Base-by-base conservation (phyloP, 2,113 vertebrate species). In the Siphamia tubifer region DNA sequence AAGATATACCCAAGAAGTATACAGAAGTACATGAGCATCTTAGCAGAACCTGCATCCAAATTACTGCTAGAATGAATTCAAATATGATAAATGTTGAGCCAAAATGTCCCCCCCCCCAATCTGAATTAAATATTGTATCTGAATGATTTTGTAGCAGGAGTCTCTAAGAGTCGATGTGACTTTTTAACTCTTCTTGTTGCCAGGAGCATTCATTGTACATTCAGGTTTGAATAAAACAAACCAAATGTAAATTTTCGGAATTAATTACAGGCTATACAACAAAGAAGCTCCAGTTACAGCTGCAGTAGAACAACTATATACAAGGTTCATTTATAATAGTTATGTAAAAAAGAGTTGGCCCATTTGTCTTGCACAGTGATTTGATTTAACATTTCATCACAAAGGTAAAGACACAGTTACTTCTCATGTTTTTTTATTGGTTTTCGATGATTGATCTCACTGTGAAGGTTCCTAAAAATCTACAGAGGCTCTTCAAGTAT, bases 391-490 rank as follows among this genome's bases (percentile, higher is more conserved):
- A n/a, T n/a, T n/a, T 12, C 13, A 8, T 10, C 32, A 25, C 25
- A 15, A 7, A 15, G 20, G 38, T 16, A 32, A 73, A 51, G 68
- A 58, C 72, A 63, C 56, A 79, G 4, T 55, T 72, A 0, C 12
- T 10, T 34, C 9, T 5, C n/a, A 15, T 40, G n/a, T 49, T 49
- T 49, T 49, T 55, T 44, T 52, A 17, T 38, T 36, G 17, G 40
- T 70, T 43, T 68, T 20, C 42, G 49, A 74, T 69, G 34, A 69
- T 60, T 76, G 64, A 70, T 64, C 12, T 67, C 55, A 71, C 51
- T 74, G 60, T 77, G 77, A 77, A 71, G 55, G 79, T 55, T 58
- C n/a, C n/a, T n/a, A n/a, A n/a, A n/a, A n/a, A n/a, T n/a, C n/a
- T n/a, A n/a, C n/a, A n/a, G n/a, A n/a, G n/a, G n/a, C n/a, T n/a